Conservation (phyloP, 2,888 invertebrate genomes). For the Crematogaster levior region DNA sequence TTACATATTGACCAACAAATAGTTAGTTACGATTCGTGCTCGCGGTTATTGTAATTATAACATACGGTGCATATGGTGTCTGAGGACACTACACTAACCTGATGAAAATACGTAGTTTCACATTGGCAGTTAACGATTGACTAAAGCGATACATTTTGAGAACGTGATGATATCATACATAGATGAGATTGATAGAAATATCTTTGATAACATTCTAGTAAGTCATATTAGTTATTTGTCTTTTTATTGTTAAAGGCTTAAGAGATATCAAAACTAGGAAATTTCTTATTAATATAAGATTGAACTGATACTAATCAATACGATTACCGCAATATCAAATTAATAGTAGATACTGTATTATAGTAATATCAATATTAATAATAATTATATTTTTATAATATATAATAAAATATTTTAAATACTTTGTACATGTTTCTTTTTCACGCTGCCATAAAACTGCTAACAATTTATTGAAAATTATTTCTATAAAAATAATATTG, state of each 20-base stretch:
- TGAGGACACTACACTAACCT: constrained; percentile 74
- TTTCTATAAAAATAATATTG: neutral
- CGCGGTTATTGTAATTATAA: neutral
- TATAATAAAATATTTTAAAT: neutral
- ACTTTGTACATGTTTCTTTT: neutral
- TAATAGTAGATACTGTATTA: neutral
- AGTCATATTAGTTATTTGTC: neutral
- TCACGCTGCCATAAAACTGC: neutral
- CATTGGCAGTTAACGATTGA: constrained; percentile 76
- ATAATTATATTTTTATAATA: too few relatives aligned
- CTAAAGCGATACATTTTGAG: constrained; percentile 72
- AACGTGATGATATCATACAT: constrained; percentile 79
- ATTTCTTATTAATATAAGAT: neutral
- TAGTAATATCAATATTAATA: neutral
- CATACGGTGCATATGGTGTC: neutral
- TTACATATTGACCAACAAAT: neutral
- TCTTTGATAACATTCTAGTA: constrained; percentile 6
- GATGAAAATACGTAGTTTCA: constrained; percentile 54
- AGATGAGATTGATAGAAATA: neutral
- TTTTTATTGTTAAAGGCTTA: neutral
- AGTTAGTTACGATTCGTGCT: neutral
- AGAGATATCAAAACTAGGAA: neutral
- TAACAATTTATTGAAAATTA: neutral
- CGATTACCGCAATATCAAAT: neutral
- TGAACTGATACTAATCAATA: neutral